Conservation (phyloP, 2,797 vertebrate species). For the Sebastes kiyomatsui region DNA sequence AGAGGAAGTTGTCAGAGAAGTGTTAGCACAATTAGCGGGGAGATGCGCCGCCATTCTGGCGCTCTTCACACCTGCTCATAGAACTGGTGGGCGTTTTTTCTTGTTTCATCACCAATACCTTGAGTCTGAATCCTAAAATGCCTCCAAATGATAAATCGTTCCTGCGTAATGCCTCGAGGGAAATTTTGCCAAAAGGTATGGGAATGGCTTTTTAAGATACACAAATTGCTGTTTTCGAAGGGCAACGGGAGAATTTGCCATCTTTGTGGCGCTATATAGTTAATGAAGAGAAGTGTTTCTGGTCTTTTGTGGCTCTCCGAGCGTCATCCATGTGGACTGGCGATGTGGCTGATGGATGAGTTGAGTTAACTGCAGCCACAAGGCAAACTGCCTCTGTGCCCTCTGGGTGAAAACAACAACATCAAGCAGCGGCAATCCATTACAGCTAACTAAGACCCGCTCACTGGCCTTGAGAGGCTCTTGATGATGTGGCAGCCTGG, state of each 20-base stretch:
- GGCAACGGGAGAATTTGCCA: neutral
- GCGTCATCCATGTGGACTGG: conserved; percentile 1
- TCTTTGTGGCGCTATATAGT: neutral
- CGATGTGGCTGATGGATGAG: conserved; percentile 60
- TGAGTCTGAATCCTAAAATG: conserved; percentile 32
- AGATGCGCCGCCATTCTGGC: conserved; percentile 6
- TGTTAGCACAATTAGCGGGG: conserved; percentile 60
- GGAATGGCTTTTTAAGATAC: neutral
- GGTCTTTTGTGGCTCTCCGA: conserved; percentile 16
- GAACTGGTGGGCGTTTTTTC: conserved; percentile 33
- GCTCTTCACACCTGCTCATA: conserved; percentile 48
- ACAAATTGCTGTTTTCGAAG: conserved; percentile 5
- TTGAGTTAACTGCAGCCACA: conserved; percentile 43
- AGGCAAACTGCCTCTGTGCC: conserved; percentile 55
- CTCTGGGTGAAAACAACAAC: conserved; percentile 48
- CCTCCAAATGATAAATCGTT: neutral
- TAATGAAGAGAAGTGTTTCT: conserved; percentile 36
- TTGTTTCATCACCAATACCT: conserved; percentile 36
- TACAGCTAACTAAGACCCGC: conserved; percentile 44
- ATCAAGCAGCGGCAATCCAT: conserved; percentile 47
- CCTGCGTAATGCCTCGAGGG: neutral
- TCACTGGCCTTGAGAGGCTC: conserved; percentile 31
- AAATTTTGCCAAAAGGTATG: neutral
- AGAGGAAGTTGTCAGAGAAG: conserved; percentile 58
- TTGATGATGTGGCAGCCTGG: neutral